Conservation (phyloP, 2,797 vertebrate genomes). For the Acanthis flammea region DNA sequence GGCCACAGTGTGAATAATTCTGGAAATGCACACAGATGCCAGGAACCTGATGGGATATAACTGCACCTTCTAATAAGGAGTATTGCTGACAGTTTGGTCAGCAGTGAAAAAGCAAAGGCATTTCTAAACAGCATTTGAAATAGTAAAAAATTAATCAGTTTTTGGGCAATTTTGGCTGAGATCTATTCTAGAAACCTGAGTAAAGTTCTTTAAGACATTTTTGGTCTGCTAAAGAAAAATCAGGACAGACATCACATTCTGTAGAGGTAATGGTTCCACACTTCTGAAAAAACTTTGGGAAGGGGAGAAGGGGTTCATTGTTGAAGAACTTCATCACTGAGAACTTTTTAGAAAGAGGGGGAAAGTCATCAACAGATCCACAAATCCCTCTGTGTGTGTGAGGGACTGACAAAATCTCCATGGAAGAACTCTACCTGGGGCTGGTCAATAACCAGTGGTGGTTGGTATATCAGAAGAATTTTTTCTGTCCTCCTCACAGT, state of each 20-base stretch:
- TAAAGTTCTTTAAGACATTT: background rate
- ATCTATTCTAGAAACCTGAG: background rate
- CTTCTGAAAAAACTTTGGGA: background rate
- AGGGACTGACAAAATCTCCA: accelerated
- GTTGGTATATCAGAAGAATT: background rate
- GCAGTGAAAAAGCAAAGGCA: background rate
- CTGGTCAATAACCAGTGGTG: background rate
- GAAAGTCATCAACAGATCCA: background rate
- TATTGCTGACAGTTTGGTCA: background rate
- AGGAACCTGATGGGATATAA: background rate
- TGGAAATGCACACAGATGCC: background rate
- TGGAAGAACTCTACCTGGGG: accelerated
- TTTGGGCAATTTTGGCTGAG: background rate
- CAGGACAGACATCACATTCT: background rate
- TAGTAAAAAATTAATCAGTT: background rate
- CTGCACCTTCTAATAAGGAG: background rate
- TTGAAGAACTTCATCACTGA: background rate
- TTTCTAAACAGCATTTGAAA: background rate
- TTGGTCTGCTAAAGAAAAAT: background rate
- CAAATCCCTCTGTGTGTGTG: accelerated
- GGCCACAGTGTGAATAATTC: background rate
- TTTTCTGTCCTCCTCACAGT: background rate
- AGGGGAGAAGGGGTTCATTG: background rate
- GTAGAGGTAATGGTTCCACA: background rate
- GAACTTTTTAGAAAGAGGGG: background rate